Conservation (phyloP, 2,797 vertebrate species). For the Capromys pilorides region DNA sequence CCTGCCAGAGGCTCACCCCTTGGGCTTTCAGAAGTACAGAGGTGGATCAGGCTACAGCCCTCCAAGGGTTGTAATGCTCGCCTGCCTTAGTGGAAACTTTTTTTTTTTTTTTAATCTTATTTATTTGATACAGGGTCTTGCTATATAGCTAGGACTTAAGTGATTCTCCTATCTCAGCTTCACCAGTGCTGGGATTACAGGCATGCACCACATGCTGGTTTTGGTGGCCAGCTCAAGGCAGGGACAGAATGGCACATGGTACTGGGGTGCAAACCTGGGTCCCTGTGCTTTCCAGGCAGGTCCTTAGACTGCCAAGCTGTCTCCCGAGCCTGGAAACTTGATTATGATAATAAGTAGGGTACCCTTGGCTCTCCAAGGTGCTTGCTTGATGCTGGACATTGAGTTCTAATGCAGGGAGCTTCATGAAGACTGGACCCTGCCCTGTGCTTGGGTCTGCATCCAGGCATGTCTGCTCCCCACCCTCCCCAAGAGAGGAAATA, state of each 20-base stretch:
- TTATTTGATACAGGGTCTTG: too few species aligned
- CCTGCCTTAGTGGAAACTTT: background rate
- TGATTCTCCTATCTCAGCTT: too few species aligned
- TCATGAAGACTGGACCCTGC: background rate
- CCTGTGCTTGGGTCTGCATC: background rate
- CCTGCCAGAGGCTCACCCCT: background rate
- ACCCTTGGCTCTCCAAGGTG: background rate
- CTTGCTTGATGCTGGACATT: background rate
- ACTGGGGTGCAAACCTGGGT: too few species aligned
- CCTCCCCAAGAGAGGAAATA: background rate
- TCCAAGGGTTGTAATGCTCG: fast-evolving
- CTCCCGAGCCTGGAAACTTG: too few species aligned
- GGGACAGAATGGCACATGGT: too few species aligned
- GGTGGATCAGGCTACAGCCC: background rate
- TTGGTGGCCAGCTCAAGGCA: too few species aligned
- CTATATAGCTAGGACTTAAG: too few species aligned
- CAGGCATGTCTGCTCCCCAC: background rate
- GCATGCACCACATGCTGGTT: too few species aligned
- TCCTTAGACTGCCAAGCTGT: too few species aligned
- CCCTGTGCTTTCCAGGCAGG: too few species aligned
- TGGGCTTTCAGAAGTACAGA: fast-evolving
- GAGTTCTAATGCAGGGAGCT: background rate
- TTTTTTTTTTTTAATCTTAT: too few species aligned
- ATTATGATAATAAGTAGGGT: background rate
- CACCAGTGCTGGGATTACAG: too few species aligned